These are phyloP conservation scores for Brachionus rotundiformis DNA, from an alignment of 1,140 invertebrate genomes.

Conservation along the genomic window DNA sequence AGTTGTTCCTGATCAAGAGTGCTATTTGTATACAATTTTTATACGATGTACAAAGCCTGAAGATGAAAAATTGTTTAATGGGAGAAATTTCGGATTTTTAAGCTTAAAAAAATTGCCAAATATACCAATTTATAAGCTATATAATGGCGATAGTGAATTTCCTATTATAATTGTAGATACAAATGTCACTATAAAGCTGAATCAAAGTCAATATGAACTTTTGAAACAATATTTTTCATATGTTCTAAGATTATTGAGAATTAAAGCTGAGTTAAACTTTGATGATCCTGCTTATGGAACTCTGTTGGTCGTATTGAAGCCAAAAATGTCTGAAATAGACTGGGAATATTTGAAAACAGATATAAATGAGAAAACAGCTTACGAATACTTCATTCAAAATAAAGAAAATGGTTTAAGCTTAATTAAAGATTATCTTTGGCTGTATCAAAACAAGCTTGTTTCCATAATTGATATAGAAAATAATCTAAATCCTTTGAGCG, in stretches of 20 bases:
- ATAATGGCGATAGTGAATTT: background rate
- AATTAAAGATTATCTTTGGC: background rate
- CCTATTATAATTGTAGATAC: background rate
- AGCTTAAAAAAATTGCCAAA: background rate
- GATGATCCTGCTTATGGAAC: background rate
- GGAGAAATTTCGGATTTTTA: constrained; percentile 2
- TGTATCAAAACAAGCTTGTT: background rate
- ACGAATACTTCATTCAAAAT: background rate
- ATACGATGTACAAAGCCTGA: background rate
- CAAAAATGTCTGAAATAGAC: background rate
- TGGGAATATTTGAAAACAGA: background rate
- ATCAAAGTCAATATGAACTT: background rate
- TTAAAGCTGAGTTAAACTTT: constrained; percentile 20
- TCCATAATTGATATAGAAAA: background rate
- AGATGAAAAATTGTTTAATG: background rate
- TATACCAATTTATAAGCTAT: constrained; percentile 10
- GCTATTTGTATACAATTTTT: background rate
- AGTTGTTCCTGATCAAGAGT: background rate
- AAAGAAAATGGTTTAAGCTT: background rate
- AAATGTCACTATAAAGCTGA: background rate
- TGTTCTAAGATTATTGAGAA: background rate
- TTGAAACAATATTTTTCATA: background rate
- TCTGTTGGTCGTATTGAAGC: background rate
- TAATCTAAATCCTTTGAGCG: background rate
- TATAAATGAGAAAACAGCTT: background rate